A percentile compares a stretch with the other conserved stretches of the same genome.
phyloP scores from a whole-genome alignment of 2,888 invertebrate species.

The Drosophila kuntzei region DNA sequence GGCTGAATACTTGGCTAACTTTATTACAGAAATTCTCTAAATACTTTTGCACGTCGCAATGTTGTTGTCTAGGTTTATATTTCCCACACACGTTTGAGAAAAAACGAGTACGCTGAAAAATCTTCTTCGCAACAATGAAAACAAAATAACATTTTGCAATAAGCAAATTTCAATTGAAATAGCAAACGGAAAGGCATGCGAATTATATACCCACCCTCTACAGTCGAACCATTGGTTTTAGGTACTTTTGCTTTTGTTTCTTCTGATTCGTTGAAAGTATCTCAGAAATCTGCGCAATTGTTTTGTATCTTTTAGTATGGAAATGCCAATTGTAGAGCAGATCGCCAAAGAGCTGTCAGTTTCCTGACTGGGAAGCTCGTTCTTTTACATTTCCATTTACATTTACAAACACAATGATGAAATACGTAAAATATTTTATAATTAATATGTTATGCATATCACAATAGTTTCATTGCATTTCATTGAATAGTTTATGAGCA shows the following conservation, averaged over 20 bases:
- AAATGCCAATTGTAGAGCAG: slow-evolving; percentile 36
- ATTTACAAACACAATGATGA: slow-evolving; percentile 13
- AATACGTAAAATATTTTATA: slow-evolving; percentile 37
- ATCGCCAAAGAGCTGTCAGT: slow-evolving; percentile 9
- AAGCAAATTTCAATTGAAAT: slow-evolving; percentile 78
- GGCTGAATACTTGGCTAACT: slow-evolving; percentile 55
- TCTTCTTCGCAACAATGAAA: slow-evolving; percentile 55
- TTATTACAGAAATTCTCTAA: slow-evolving; percentile 73
- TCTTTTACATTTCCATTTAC: slow-evolving; percentile 1
- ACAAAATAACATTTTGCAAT: slow-evolving; percentile 72
- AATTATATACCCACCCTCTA: background rate
- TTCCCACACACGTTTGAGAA: slow-evolving; percentile 39
- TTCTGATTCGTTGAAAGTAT: slow-evolving; percentile 42
- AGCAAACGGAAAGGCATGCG: slow-evolving; percentile 70
- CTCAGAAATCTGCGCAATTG: slow-evolving; percentile 56
- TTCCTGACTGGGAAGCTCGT: background rate
- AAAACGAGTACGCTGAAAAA: slow-evolving; percentile 46
- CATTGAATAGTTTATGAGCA: background rate
- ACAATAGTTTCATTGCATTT: slow-evolving; percentile 3
- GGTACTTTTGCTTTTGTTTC: slow-evolving; percentile 22
- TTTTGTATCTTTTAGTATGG: slow-evolving; percentile 35
- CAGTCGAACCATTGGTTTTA: slow-evolving; percentile 13
- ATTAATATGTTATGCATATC: slow-evolving; percentile 31
- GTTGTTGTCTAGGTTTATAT: slow-evolving; percentile 56
- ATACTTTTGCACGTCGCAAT: slow-evolving; percentile 62